Conservation (phyloP, 2,113 vertebrate species). For the Prietella phreatophila region DNA sequence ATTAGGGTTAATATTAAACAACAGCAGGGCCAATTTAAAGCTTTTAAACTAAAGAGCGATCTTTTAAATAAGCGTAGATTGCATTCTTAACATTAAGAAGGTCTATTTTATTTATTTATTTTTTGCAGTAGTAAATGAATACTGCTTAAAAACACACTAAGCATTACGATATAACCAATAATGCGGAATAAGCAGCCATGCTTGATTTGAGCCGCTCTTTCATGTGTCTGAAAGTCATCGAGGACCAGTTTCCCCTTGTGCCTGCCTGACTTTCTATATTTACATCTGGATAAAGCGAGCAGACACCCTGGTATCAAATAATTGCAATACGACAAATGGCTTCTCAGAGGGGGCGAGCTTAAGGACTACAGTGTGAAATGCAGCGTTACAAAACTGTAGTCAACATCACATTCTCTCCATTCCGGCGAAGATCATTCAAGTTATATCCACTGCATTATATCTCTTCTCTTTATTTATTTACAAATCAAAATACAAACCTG, state of each 20-base stretch:
- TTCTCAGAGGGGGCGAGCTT: constrained; percentile 67
- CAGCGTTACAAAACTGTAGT: constrained; percentile 1
- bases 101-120: neutral
- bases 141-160: neutral
- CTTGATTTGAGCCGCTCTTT: neutral
- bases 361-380: constrained; percentile 49
- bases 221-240: constrained; percentile 64
- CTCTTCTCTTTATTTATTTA: neutral
- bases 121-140: neutral
- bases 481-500: too few species aligned
- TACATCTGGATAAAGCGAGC: constrained; percentile 71
- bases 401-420: neutral
- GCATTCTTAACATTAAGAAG: neutral
- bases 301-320: constrained; percentile 76
- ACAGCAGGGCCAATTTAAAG: neutral
- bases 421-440: neutral
- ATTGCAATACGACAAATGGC: constrained; percentile 76
- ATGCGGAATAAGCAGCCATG: neutral
- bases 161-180: neutral
- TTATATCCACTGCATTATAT: neutral
- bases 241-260: constrained; percentile 67
- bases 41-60: neutral
- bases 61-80: neutral
- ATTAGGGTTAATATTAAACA: neutral
- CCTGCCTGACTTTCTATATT: constrained; percentile 72